Evolutionary conservation across 1,140 invertebrate genomes (phyloP), one percentile per base, ranked within the genome.

Genomic region (Bombus affinis): DNA sequence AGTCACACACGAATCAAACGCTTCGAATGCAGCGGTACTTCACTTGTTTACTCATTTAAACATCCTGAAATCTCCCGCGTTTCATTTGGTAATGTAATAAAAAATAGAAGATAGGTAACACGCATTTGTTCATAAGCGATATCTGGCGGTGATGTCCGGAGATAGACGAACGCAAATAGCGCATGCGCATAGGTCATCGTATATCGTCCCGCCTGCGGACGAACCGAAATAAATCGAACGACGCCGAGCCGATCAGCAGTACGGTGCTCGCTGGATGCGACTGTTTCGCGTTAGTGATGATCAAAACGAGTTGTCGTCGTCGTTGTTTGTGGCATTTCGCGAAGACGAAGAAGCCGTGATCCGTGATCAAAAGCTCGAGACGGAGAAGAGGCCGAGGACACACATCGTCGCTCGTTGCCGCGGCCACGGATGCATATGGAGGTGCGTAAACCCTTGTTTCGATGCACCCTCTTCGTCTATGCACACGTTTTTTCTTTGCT

Each of bases 371-470:
- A 87, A 90, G 79, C 88, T 88, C 81, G 91, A 89, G 79, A 79
- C 66, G 66, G 44, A 81, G 86, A 88, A 86, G 85, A 86, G 75
- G 74, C 86, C 88, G 88, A 90, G 89, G 91, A 91, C 80, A 90
- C 87, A 88, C 91, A 89, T 90, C 89, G 89, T 92, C 89, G 89
- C 83, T 92, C 89, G 89, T 88, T 90, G 92, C 88, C 92, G 90
- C 91, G 91, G 90, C 90, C 90, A 93, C 94, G 93, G 93, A 94
- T 94, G 93, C 94, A 94, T 94, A 94, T 94, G 94, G 94, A 95
- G 94, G 94, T 95, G 88, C 85, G 94, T 90, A 75, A 77, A 81
- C 75, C 82, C 83, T 53, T 62, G 71, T 76, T 62, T 81, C 39
- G 68, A 68, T 70, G 77, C 83, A 87, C 76, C 57, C 68, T 81